Evolutionary conservation across 2,888 invertebrate genomes (phyloP).

Genomic region (Epirrita christyi): DNA sequence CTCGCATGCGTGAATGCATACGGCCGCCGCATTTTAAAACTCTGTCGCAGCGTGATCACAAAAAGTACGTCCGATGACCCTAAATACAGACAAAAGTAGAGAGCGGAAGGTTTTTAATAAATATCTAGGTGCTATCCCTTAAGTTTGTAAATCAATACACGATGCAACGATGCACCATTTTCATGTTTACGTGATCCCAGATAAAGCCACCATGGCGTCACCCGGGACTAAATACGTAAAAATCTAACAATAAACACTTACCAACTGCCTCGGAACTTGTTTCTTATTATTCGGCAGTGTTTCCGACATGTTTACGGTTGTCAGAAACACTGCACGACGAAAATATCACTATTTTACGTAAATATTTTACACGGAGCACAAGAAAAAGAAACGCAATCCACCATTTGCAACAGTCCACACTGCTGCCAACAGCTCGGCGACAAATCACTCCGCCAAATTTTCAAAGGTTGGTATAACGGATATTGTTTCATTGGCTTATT

Average conservation of each 20-base stretch:
- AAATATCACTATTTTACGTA: slow-evolving; percentile 84
- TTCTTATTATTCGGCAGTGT: slow-evolving; percentile 85
- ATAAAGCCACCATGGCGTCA: slow-evolving; percentile 87
- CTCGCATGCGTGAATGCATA: slow-evolving; percentile 84
- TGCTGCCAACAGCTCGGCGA: slow-evolving; percentile 75
- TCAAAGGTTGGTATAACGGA: slow-evolving; percentile 64
- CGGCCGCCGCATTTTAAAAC: slow-evolving; percentile 82
- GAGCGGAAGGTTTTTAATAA: slow-evolving; percentile 48
- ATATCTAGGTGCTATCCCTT: slow-evolving; percentile 52
- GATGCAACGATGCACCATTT: slow-evolving; percentile 84
- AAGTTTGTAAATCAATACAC: slow-evolving; percentile 81
- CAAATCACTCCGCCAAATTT: slow-evolving; percentile 72
- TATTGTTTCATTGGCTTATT: slow-evolving; percentile 73
- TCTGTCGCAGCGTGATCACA: slow-evolving; percentile 77
- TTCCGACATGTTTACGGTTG: slow-evolving; percentile 84
- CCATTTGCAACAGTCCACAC: slow-evolving; percentile 84
- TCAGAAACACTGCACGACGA: slow-evolving; percentile 83
- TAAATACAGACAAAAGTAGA: slow-evolving; percentile 56
- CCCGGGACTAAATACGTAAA: slow-evolving; percentile 84
- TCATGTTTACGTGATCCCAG: slow-evolving; percentile 87
- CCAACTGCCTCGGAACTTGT: slow-evolving; percentile 86
- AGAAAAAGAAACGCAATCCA: slow-evolving; percentile 85
- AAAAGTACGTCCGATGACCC: slow-evolving; percentile 77
- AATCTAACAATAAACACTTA: slow-evolving; percentile 83
- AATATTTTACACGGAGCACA: slow-evolving; percentile 85